Conservation (phyloP, 2,888 invertebrate genomes). For the Strigamia transsilvanica region DNA sequence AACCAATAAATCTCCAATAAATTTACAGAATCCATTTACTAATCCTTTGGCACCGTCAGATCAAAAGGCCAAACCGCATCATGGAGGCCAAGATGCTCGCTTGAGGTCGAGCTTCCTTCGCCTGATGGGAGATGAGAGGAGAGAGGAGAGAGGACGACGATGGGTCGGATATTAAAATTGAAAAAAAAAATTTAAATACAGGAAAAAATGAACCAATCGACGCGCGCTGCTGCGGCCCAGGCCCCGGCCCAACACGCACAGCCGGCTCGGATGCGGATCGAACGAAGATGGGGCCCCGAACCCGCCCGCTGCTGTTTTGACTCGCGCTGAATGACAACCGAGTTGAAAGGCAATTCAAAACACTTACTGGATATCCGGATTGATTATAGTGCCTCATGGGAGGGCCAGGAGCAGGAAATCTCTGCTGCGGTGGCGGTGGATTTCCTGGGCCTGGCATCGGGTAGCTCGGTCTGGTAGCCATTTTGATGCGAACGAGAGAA, state of each 20-base stretch:
- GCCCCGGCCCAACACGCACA: no score
- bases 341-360: slow-evolving; percentile 52
- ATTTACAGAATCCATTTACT: background rate
- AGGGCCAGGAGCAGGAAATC: slow-evolving; percentile 55
- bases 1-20: background rate
- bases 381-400: slow-evolving; percentile 55
- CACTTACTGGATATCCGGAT: slow-evolving; percentile 55
- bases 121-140: background rate
- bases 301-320: background rate
- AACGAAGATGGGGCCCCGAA: background rate
- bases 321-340: slow-evolving; percentile 46
- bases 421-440: slow-evolving; percentile 55
- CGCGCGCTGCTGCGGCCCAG: background rate
- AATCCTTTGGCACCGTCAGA: slow-evolving; percentile 36
- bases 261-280: slow-evolving; percentile 12
- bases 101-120: slow-evolving; percentile 23
- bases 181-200: slow-evolving; percentile 42
- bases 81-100: slow-evolving; percentile 42
- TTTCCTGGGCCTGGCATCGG: slow-evolving; percentile 55
- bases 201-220: slow-evolving; percentile 32
- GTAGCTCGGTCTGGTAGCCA: slow-evolving; percentile 54
- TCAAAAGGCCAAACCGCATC: slow-evolving; percentile 44
- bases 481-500: slow-evolving; percentile 52
- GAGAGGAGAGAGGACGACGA: background rate
- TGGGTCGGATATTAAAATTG: slow-evolving; percentile 41